These are phyloP conservation scores for Hapalemur alaotrensis DNA, from an alignment of 2,797 vertebrate species.

Conservation along the genomic window DNA sequence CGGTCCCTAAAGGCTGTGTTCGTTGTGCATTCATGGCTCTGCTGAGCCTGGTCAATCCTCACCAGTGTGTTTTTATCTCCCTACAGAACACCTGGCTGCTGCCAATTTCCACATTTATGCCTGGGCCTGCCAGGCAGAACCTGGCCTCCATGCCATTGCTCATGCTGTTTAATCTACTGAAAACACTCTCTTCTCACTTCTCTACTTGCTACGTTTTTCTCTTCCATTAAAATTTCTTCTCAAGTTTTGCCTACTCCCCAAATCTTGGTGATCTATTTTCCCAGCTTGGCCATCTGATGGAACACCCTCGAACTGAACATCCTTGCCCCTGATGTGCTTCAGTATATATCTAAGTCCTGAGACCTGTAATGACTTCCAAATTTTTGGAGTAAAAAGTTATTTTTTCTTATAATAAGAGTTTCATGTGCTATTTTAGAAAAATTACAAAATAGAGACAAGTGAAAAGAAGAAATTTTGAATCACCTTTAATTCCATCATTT, in stretches of 20 bases:
- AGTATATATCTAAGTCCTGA: not conserved
- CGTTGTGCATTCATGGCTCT: accelerated
- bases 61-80: not conserved
- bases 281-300: not conserved
- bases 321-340: not conserved
- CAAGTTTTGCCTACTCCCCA: not conserved
- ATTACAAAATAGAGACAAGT: not conserved
- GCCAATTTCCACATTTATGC: not conserved
- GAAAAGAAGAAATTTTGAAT: not conserved
- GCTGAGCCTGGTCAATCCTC: not conserved
- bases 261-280: not conserved
- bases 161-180: not conserved
- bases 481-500: not conserved
- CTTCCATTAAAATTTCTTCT: not conserved
- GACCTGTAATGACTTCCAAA: not conserved
- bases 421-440: not conserved
- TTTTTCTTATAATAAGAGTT: not conserved
- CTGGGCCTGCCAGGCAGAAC: not conserved
- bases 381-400: not conserved
- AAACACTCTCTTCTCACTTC: not conserved
- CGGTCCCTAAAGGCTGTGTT: not conserved
- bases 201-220: not conserved
- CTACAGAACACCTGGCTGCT: not conserved
- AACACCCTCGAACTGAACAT: not conserved
- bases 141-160: not conserved